These are phyloP conservation scores for Watsonalla binaria DNA, from an alignment of 2,888 invertebrate species.

Conservation along the genomic window DNA sequence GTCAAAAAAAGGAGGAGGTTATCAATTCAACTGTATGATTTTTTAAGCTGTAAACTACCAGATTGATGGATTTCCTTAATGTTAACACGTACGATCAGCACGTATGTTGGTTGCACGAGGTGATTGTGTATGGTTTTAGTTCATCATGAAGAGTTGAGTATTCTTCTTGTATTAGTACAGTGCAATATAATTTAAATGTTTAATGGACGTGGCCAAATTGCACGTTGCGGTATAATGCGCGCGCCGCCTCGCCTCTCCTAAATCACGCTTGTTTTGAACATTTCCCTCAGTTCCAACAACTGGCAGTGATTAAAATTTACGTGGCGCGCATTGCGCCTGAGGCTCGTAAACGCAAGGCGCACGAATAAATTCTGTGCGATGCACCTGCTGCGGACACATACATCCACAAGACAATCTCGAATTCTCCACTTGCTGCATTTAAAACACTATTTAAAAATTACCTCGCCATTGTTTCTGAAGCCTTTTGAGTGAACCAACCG, in stretches of 20 bases:
- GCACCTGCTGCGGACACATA: slow-evolving; percentile 61
- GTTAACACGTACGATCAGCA: no score
- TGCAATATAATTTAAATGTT: slow-evolving; percentile 7
- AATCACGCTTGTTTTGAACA: slow-evolving; percentile 73
- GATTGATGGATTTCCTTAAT: no score
- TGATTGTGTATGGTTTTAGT: no score
- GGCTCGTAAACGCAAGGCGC: slow-evolving; percentile 59
- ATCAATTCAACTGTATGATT: no score
- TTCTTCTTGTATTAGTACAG: neutral
- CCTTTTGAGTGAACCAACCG: slow-evolving; percentile 16
- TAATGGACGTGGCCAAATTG: slow-evolving; percentile 17
- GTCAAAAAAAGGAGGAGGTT: no score
- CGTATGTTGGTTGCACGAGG: no score
- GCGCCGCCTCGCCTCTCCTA: slow-evolving; percentile 56
- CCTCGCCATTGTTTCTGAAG: slow-evolving; percentile 2
- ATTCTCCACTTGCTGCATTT: slow-evolving; percentile 25
- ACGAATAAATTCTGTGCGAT: slow-evolving; percentile 72
- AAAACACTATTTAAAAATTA: slow-evolving; percentile 13
- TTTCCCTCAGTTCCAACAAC: slow-evolving; percentile 70
- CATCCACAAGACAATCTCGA: slow-evolving; percentile 23
- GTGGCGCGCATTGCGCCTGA: slow-evolving; percentile 64
- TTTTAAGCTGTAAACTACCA: no score
- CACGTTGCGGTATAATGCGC: slow-evolving; percentile 42
- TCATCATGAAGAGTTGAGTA: neutral
- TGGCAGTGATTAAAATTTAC: slow-evolving; percentile 78